Conservation (phyloP, 2,797 vertebrate genomes). For the Cetoscarus ocellatus region DNA sequence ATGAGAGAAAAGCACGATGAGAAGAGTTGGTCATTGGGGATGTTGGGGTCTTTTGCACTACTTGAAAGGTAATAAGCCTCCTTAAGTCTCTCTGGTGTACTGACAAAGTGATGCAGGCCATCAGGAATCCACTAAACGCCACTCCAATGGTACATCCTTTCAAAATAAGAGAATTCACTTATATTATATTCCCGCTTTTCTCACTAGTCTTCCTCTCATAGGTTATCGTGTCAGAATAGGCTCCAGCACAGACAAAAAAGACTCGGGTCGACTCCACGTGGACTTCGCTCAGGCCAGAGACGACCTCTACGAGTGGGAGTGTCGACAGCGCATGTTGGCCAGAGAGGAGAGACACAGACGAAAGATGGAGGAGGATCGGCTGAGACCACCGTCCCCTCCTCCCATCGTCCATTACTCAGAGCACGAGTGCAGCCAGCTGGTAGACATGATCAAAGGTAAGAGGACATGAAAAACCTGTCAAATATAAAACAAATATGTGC, state of each 20-base stretch:
- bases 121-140: conserved; percentile 17
- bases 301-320: conserved; percentile 97
- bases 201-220: conserved; percentile 45
- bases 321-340: conserved; percentile 93
- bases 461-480: not conserved
- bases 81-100: conserved; percentile 44
- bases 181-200: not conserved
- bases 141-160: conserved; percentile 11
- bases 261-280: conserved; percentile 93
- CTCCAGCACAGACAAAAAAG: conserved; percentile 97
- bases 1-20: conserved; percentile 31
- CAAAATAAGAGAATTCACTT: conserved; percentile 18
- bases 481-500: too few relatives aligned
- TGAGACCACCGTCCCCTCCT: conserved; percentile 92
- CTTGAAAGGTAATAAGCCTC: conserved; percentile 56
- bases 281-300: conserved; percentile 97
- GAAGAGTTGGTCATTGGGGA: too few relatives aligned
- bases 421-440: conserved; percentile 92
- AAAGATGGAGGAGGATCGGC: conserved; percentile 90
- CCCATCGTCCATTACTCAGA: conserved; percentile 96
- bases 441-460: conserved; percentile 94
- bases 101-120: conserved; percentile 35
- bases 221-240: conserved; percentile 95
- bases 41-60: conserved; percentile 45
- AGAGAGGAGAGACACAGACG: conserved; percentile 94